Evolutionary conservation across 2,797 vertebrate species (phyloP).

Genomic region (Karalla daura): DNA sequence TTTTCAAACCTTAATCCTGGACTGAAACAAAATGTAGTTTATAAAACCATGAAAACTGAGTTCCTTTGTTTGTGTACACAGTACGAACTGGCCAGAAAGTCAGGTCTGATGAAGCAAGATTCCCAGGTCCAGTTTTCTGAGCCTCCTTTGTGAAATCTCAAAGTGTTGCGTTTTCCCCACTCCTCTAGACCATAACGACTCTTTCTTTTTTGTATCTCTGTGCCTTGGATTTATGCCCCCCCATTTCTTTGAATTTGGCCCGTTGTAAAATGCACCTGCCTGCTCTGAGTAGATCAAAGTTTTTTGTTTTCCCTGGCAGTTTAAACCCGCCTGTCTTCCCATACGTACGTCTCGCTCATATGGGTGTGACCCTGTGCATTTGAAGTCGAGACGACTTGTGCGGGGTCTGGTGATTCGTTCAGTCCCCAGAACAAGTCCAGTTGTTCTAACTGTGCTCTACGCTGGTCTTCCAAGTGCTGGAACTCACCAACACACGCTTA

Average conservation of each 20-base stretch:
- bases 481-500: no score
- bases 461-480: background rate
- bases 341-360: background rate
- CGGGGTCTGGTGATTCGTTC: background rate
- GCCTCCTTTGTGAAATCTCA: constrained; percentile 1
- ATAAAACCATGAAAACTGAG: background rate
- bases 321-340: background rate
- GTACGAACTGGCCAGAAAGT: no score
- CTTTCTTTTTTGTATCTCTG: constrained; percentile 15
- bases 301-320: constrained; percentile 3
- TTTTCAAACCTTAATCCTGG: no score
- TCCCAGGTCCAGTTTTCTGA: background rate
- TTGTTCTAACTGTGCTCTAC: background rate
- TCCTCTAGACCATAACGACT: background rate
- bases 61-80: no score
- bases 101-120: background rate
- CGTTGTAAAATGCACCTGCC: background rate
- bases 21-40: no score
- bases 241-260: constrained; percentile 35
- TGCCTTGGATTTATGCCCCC: constrained; percentile 65
- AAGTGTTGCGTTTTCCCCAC: background rate
- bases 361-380: constrained; percentile 2
- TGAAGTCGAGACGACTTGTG: background rate
- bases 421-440: background rate
- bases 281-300: background rate